Evolutionary conservation across 2,797 vertebrate species (phyloP), one percentile per base, ranked within the genome.

Genomic region (Phrynocephalus vlangalii): DNA sequence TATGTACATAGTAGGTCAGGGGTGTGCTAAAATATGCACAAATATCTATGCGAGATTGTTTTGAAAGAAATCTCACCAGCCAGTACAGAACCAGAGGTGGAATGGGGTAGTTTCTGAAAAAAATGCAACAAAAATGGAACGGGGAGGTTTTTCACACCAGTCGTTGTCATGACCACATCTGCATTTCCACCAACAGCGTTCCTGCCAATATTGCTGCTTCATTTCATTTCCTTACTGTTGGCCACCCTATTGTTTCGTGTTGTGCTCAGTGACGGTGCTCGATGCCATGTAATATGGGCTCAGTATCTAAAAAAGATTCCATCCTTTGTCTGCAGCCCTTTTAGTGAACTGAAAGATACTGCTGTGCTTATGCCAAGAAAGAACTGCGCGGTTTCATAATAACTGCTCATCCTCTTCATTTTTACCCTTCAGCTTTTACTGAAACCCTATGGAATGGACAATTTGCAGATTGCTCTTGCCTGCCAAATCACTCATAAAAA

Each of bases 401-500:
- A 9, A 66, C 76, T 48, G 52, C 56, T 83, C 88, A 85, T 10
- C 63, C 3, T 0, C 92, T 93, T 93, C 92, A 11, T 72, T 56
- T 68, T 81, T 24, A 83, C 78, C 89, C 85, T 82, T 26, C 77
- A 98, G 97, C 96, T 98, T 10, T 91, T 97, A 88, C 92, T 91
- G 71, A 87, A 75, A 86, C 94, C 66, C 16, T 94, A 93, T 67
- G 96, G 95, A 77, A 83, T 97, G 84, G 95, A 96, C 92, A 98
- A 97, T 90, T 92, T 97, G 60, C 96, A 97, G 93, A 94, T 98
- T 90, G 90, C 91, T n/a, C 93, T 98, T 80, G 95, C 95, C 80
- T 97, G 95, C 92, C 97, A 97, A 94, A 91, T 97, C n/a, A 91
- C 93, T 88, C 97, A 98, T 93, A 98, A 97, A 91, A 97, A 97